Evolutionary conservation across 2,797 vertebrate species (phyloP).

Genomic region (Odontamblyopus rebecca): DNA sequence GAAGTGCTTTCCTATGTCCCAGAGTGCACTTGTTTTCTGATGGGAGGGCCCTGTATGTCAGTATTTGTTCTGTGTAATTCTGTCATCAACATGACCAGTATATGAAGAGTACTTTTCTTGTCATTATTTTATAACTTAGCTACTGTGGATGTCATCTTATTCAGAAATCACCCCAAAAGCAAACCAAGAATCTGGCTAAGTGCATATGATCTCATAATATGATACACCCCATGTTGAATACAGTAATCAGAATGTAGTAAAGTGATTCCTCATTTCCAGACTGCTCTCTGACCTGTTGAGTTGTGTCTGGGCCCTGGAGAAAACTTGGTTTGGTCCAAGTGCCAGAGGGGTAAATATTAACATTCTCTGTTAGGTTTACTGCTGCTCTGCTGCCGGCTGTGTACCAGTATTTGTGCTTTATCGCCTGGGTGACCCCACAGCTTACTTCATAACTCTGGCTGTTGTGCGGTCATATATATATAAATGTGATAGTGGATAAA

Average conservation of each 20-base stretch:
- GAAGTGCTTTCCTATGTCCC: slow-evolving; percentile 40
- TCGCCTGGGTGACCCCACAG: slow-evolving; percentile 35
- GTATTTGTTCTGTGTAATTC: slow-evolving; percentile 64
- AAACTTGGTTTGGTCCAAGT: slow-evolving; percentile 54
- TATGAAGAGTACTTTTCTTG: slow-evolving; percentile 53
- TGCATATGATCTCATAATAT: background rate
- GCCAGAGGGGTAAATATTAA: slow-evolving; percentile 69
- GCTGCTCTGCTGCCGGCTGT: slow-evolving; percentile 56
- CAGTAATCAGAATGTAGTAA: slow-evolving; percentile 2
- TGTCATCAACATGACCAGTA: slow-evolving; percentile 69
- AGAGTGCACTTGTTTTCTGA: slow-evolving; percentile 39
- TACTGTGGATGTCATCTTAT: slow-evolving; percentile 10
- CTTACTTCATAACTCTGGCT: slow-evolving; percentile 37
- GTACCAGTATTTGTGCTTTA: slow-evolving; percentile 62
- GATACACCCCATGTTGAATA: background rate
- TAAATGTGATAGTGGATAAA: background rate
- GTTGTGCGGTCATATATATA: slow-evolving; percentile 12
- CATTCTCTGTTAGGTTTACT: slow-evolving; percentile 62
- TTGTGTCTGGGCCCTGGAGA: slow-evolving; percentile 51
- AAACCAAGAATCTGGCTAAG: background rate
- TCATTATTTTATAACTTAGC: slow-evolving; percentile 40
- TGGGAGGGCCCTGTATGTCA: slow-evolving; percentile 45
- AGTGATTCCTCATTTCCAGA: background rate
- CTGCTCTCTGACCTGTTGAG: slow-evolving; percentile 15
- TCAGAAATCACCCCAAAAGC: background rate